These are phyloP conservation scores for Panzeria rudis DNA, from an alignment of 2,888 invertebrate species.

Conservation along the genomic window DNA sequence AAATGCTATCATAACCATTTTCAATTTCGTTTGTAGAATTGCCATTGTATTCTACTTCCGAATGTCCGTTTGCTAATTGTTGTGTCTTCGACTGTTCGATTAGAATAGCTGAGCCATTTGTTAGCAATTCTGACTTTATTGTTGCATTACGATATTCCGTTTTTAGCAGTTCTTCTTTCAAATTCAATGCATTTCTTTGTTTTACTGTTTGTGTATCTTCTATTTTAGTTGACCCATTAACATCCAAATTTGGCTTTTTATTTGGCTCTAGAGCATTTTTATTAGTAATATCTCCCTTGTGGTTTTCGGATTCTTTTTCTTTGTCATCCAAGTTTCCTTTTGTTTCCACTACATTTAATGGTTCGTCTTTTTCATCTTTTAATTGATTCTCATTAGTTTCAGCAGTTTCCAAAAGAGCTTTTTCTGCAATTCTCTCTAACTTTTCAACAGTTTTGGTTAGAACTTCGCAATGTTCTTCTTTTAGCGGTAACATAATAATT, in stretches of 20 bases:
- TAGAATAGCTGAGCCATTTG: constrained; percentile 10
- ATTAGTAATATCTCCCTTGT: not conserved
- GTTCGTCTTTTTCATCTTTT: not conserved
- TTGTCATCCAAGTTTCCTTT: not conserved
- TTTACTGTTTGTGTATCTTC: not conserved
- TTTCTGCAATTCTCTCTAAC: not conserved
- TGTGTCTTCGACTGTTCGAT: not conserved
- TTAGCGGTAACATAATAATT: not conserved
- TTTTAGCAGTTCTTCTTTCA: not conserved
- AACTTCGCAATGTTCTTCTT: not conserved
- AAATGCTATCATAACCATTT: constrained; percentile 82
- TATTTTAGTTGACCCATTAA: not conserved
- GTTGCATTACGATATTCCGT: not conserved
- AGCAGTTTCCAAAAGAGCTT: not conserved
- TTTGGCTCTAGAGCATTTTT: not conserved
- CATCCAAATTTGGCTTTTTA: not conserved
- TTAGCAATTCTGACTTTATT: not conserved
- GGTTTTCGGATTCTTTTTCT: not conserved
- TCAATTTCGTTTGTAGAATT: constrained; percentile 73
- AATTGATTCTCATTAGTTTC: not conserved
- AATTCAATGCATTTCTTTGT: not conserved
- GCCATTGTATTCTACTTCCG: constrained; percentile 78
- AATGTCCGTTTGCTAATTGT: constrained; percentile 54
- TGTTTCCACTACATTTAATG: not conserved
- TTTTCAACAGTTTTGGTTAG: not conserved